Conservation (phyloP, 1,140 invertebrate genomes). For the Orius insidiosus region DNA sequence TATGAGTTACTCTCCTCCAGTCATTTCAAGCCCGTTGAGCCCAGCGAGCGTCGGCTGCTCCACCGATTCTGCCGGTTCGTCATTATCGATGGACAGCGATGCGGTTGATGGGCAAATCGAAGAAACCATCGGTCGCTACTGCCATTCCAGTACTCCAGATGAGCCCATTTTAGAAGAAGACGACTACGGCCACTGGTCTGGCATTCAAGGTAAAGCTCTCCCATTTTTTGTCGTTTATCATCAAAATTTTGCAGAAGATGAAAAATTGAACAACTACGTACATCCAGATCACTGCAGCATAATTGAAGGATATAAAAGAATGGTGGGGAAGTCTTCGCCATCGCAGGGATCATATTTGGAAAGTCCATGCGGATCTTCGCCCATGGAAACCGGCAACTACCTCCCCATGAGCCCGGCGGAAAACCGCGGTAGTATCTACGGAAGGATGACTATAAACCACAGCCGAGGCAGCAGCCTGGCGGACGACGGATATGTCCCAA, state of each 20-base stretch:
- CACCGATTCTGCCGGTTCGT: slow-evolving; percentile 49
- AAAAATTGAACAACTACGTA: slow-evolving; percentile 20
- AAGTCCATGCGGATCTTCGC: slow-evolving; percentile 30
- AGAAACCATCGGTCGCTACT: slow-evolving; percentile 24
- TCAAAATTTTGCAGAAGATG: slow-evolving; percentile 19
- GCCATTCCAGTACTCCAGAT: slow-evolving; percentile 41
- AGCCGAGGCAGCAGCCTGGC: slow-evolving; percentile 27
- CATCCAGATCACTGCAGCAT: slow-evolving; percentile 12
- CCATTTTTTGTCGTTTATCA: no score
- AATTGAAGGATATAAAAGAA: no score
- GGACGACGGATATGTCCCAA: slow-evolving; percentile 41
- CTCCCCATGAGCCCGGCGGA: slow-evolving; percentile 36
- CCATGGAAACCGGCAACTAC: slow-evolving; percentile 27
- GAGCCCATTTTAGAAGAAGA: slow-evolving; percentile 46
- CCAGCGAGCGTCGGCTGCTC: slow-evolving; percentile 39
- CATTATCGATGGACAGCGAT: slow-evolving; percentile 46
- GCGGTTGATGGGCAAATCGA: slow-evolving; percentile 20
- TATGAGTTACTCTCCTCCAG: slow-evolving; percentile 42
- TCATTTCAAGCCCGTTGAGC: slow-evolving; percentile 22
- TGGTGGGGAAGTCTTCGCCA: slow-evolving; percentile 28
- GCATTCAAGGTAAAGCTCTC: background rate
- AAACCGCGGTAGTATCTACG: slow-evolving; percentile 2
- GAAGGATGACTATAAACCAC: slow-evolving; percentile 20
- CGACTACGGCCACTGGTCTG: slow-evolving; percentile 33
- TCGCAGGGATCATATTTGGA: slow-evolving; percentile 33